These are phyloP conservation scores for Drosophila truncata DNA, from an alignment of 1,140 invertebrate species.

Conservation along the genomic window DNA sequence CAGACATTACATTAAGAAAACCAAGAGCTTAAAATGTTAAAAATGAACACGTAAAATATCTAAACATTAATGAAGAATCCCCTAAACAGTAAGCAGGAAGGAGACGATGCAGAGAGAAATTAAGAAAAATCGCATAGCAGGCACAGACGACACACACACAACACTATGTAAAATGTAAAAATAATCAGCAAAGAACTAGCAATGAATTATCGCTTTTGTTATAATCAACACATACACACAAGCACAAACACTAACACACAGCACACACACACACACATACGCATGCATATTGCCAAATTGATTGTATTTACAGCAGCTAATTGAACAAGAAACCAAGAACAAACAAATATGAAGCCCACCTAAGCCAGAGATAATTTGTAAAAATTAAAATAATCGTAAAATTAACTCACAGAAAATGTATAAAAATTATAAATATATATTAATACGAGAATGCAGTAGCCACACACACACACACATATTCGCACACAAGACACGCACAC, in stretches of 20 bases:
- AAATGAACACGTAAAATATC: constrained; percentile 56
- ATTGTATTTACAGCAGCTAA: constrained; percentile 68
- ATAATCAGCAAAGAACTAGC: constrained; percentile 61
- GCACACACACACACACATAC: constrained; percentile 42
- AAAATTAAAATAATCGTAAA: constrained; percentile 66
- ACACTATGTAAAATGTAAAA: constrained; percentile 69
- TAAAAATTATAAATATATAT: constrained; percentile 59
- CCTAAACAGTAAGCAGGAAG: constrained; percentile 57
- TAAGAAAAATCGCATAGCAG: constrained; percentile 29
- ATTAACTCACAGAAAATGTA: constrained; percentile 52
- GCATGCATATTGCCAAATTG: constrained; percentile 64
- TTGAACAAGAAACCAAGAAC: constrained; percentile 58
- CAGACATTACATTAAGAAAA: constrained; percentile 73
- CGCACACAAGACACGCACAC: constrained; percentile 9
- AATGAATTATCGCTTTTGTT: constrained; percentile 68
- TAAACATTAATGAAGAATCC: constrained; percentile 39
- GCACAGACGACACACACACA: constrained; percentile 28
- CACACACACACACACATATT: constrained; percentile 14
- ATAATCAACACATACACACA: constrained; percentile 50
- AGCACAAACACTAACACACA: constrained; percentile 15
- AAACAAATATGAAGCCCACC: constrained; percentile 83
- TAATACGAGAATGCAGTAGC: constrained; percentile 47
- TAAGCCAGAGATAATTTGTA: constrained; percentile 78
- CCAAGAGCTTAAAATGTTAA: constrained; percentile 64
- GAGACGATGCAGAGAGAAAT: constrained; percentile 58